phyloP scores from a whole-genome alignment of 1,140 invertebrate species.

The Cydia splendana region DNA sequence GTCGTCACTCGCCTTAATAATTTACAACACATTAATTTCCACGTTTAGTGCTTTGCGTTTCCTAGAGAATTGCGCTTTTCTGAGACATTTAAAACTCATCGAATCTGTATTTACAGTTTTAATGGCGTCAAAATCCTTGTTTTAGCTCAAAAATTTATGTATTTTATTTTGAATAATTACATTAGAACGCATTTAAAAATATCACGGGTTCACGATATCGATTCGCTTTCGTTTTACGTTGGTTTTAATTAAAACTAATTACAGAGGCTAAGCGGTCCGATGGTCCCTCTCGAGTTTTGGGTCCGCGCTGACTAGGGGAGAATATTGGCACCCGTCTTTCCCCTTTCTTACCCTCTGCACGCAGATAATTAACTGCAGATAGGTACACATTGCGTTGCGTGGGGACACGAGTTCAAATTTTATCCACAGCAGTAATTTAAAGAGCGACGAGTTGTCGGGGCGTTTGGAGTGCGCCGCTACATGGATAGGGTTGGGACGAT shows the following conservation, averaged over 20 bases:
- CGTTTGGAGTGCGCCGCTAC: constrained; percentile 51
- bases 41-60: constrained; percentile 38
- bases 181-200: constrained; percentile 27
- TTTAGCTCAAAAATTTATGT: not conserved
- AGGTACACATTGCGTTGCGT: constrained; percentile 51
- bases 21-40: constrained; percentile 45
- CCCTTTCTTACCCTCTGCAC: constrained; percentile 58
- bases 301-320: constrained; percentile 52
- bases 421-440: constrained; percentile 68
- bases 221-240: constrained; percentile 46
- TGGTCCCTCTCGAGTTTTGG: constrained; percentile 56
- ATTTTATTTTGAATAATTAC: not conserved
- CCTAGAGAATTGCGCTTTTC: constrained; percentile 34
- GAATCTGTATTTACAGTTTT: constrained; percentile 1
- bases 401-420: constrained; percentile 68
- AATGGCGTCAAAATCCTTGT: constrained; percentile 21
- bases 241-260: constrained; percentile 75
- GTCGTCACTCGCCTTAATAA: constrained; percentile 52
- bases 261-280: constrained; percentile 58
- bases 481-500: constrained; percentile 70
- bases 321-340: constrained; percentile 63
- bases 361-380: constrained; percentile 78
- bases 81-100: constrained; percentile 28
- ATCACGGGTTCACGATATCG: constrained; percentile 34
- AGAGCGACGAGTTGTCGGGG: constrained; percentile 54